phyloP scores from a whole-genome alignment of 2,113 vertebrate species.

The Okapia johnstoni region DNA sequence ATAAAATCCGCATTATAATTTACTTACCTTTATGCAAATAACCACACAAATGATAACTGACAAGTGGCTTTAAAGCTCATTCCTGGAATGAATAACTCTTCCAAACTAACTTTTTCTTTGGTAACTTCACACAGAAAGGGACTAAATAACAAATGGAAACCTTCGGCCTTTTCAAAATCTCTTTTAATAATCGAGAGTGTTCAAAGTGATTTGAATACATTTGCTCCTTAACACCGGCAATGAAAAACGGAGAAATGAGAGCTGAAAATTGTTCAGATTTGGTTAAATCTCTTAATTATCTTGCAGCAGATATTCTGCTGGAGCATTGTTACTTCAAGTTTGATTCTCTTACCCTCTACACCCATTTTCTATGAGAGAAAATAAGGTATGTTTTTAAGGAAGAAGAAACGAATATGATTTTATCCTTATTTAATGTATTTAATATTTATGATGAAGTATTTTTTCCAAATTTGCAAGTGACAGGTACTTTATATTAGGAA shows the following conservation, averaged over 20 bases:
- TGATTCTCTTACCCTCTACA: neutral
- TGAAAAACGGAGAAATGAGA: neutral
- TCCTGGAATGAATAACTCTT: neutral
- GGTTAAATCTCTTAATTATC: constrained; percentile 8
- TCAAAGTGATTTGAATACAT: neutral
- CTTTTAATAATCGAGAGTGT: neutral
- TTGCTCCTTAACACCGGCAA: neutral
- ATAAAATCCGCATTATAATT: neutral
- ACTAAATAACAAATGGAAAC: neutral
- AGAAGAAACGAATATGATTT: neutral
- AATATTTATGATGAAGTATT: neutral
- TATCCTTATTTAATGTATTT: constrained; percentile 6
- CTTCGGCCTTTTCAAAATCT: neutral
- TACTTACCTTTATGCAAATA: neutral
- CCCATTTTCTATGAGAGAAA: neutral
- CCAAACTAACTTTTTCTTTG: neutral
- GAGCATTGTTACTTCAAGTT: neutral
- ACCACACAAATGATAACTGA: neutral
- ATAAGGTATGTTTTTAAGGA: neutral
- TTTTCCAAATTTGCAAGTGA: constrained; percentile 27
- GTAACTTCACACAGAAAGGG: neutral
- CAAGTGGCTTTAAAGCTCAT: neutral
- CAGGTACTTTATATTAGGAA: neutral
- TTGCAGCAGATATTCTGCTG: neutral
- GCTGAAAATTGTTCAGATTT: neutral